Base-by-base conservation (phyloP, 2,797 vertebrate species). In the Octomys mimax region DNA sequence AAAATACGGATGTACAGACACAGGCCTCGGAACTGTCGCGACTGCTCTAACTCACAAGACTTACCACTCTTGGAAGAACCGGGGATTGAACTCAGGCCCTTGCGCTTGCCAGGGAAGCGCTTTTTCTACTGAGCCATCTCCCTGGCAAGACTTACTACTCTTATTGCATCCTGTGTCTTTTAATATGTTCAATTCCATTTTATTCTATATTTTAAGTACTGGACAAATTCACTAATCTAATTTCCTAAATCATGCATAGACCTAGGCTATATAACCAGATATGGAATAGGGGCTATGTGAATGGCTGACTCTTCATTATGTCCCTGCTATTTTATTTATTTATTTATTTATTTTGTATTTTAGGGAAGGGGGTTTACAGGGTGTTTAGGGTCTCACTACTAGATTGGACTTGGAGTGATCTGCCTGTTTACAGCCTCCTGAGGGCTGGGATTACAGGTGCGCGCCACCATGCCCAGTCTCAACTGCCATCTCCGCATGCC, bases 191-290 rank as follows among this genome's bases (percentile, higher is more conserved):
- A 1, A 89, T 84, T 78, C 89, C 46, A 68, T 46, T 80, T 64
- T 52, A 86, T n/a, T 87, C 9, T 46, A 28, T 75, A 87, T 94
- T 93, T 95, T 77, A 89, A 94, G 61, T 79, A n/a, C 26, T 59
- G n/a, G 31, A 70, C 77, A 83, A 91, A 46, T 1, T 46, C 66
- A 87, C 31, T 68, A 79, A 36, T 79, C 19, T 59, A 57, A 89
- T 70, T 84, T 83, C 64, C 61, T 10, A 61, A 89, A 39, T 16
- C n/a, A 66, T 42, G 73, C 91, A 42, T 31, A 71, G 70, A 39
- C 82, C 42, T 79, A 12, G 13, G 36, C 21, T 78, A 62, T 49
- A 49, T 8, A 79, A 19, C 39, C 22, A 83, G 52, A 61, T 26
- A 5, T 68, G 52, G 22, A 18, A 42, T 36, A 14, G 75, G 86